phyloP scores from a whole-genome alignment of 2,888 invertebrate species.

The Leuctra nigra region DNA sequence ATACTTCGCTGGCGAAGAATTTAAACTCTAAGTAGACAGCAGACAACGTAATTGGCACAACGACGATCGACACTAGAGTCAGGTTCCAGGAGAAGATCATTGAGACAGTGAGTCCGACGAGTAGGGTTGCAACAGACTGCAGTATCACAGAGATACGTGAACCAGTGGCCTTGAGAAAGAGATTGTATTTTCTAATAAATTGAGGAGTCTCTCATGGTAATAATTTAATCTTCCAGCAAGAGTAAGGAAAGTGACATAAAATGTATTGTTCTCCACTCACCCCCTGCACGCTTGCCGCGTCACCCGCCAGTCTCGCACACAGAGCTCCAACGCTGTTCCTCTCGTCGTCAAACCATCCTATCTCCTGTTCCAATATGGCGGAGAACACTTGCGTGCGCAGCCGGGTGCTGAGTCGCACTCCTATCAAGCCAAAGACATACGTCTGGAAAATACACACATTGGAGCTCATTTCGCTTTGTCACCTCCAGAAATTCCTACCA shows the following conservation, averaged over 20 bases:
- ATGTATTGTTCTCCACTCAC: no score
- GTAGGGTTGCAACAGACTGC: conserved; percentile 58
- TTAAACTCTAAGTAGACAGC: conserved; percentile 58
- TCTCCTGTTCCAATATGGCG: conserved; percentile 51
- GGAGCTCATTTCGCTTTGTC: no score
- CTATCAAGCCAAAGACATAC: conserved; percentile 42
- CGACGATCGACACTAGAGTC: conserved; percentile 58
- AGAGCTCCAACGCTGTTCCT: conserved; percentile 62
- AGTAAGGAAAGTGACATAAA: no score
- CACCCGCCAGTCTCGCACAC: conserved; percentile 61
- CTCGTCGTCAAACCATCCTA: conserved; percentile 65
- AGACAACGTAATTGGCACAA: conserved; percentile 59
- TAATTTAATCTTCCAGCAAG: no score
- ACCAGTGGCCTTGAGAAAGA: conserved; percentile 53
- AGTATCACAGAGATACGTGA: conserved; percentile 60
- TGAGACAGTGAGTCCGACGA: conserved; percentile 55
- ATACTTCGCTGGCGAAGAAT: conserved; percentile 45
- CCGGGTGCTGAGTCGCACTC: conserved; percentile 43
- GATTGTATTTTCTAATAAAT: background rate
- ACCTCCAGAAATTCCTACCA: no score
- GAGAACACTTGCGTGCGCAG: conserved; percentile 36
- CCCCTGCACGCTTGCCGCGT: conserved; percentile 70
- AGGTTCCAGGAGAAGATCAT: conserved; percentile 63
- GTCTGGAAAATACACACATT: conserved; percentile 30
- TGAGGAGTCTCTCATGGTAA: no score